Conservation (phyloP, 64 coral and sea anemone species). For the Actinia equina region DNA sequence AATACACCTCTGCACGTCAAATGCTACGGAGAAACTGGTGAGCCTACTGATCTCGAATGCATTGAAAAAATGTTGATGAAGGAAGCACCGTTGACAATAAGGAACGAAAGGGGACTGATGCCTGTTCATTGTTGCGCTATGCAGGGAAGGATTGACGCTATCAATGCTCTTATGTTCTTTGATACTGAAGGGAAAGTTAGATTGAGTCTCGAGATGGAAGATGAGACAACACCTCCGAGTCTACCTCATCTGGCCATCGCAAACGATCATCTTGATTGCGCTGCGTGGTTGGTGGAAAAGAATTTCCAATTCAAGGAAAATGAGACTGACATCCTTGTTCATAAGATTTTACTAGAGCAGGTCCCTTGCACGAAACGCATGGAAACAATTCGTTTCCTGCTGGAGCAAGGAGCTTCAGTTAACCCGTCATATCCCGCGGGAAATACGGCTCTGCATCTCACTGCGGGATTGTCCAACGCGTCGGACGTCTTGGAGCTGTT, state of each 20-base stretch:
- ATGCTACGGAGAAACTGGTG: slow-evolving; percentile 81
- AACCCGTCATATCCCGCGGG: slow-evolving; percentile 75
- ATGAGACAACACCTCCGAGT: slow-evolving; percentile 62
- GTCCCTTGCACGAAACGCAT: slow-evolving; percentile 73
- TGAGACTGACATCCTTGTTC: slow-evolving; percentile 77
- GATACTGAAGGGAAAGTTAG: slow-evolving; percentile 69
- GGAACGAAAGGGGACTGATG: slow-evolving; percentile 73
- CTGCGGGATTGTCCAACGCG: slow-evolving; percentile 70
- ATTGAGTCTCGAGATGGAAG: slow-evolving; percentile 65
- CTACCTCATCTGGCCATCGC: slow-evolving; percentile 73
- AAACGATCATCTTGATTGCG: slow-evolving; percentile 85
- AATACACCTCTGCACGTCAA: slow-evolving; percentile 91
- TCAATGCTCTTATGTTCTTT: slow-evolving; percentile 81
- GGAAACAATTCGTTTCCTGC: slow-evolving; percentile 68
- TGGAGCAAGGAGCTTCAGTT: slow-evolving; percentile 67
- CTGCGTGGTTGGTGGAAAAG: slow-evolving; percentile 65
- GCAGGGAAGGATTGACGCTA: slow-evolving; percentile 85
- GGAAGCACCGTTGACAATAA: slow-evolving; percentile 40
- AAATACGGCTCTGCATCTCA: slow-evolving; percentile 77
- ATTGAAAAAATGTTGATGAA: slow-evolving; percentile 88
- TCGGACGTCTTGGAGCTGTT: slow-evolving; percentile 75
- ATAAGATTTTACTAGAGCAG: slow-evolving; percentile 82
- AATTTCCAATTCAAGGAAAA: slow-evolving; percentile 82
- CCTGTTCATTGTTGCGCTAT: slow-evolving; percentile 91
- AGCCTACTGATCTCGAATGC: slow-evolving; percentile 77